phyloP scores from a whole-genome alignment of 2,797 vertebrate genomes.

The Apogon talboti region DNA sequence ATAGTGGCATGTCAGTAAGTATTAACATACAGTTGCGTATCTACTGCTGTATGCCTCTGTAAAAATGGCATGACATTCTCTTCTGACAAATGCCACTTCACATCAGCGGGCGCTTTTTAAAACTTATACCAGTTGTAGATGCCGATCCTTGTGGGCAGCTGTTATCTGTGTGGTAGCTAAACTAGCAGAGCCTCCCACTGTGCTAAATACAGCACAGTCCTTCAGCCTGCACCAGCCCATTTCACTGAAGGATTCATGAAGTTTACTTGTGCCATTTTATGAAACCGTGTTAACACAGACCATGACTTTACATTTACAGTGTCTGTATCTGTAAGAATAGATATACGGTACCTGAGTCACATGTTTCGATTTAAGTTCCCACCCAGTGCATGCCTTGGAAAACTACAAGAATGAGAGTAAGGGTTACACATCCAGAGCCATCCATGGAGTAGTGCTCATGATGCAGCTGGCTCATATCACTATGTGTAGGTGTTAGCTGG shows the following conservation, averaged over 20 bases:
- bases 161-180: background rate
- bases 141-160: background rate
- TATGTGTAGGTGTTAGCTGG: constrained; percentile 32
- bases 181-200: background rate
- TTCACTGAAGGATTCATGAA: too few relatives aligned
- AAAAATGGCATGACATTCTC: background rate
- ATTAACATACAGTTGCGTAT: too few relatives aligned
- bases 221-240: background rate
- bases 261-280: too few relatives aligned
- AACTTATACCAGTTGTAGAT: background rate
- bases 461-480: constrained; percentile 8
- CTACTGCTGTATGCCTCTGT: background rate
- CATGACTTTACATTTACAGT: background rate
- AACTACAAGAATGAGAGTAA: background rate
- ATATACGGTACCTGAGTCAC: constrained; percentile 14
- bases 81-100: background rate
- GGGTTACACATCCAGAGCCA: constrained; percentile 7
- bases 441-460: background rate
- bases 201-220: background rate
- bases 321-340: constrained; percentile 16
- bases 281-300: too few relatives aligned
- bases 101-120: background rate
- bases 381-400: background rate
- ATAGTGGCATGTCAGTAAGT: background rate
- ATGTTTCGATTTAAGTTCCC: background rate